Evolutionary conservation across 1,140 invertebrate genomes (phyloP), one percentile per base, ranked within the genome.

Genomic region (Ips nitidus): DNA sequence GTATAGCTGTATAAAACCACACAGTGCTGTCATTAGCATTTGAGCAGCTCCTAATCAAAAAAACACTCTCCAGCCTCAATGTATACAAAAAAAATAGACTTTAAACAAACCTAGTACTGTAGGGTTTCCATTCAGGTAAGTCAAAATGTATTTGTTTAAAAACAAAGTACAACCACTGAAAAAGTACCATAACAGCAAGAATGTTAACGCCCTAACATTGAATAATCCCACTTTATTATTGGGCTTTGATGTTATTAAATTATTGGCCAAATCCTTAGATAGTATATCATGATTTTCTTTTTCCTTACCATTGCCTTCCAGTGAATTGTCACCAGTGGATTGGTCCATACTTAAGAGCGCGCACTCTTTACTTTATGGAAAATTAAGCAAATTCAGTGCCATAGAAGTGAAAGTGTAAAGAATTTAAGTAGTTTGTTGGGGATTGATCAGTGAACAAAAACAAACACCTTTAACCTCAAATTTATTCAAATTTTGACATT

Each of bases 71-170:
- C 52, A 41, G 8, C 37, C 37, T 55, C 5, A 55, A 6, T 55
- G 37, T 7, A 36, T 37, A 38, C n/a, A 5, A n/a, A 47, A n/a
- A 47, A 5, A 47, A 41, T 55, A 55, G 72, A 62, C 66, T 41
- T 53, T 8, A 36, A 55, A 79, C 79, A 82, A 85, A 93, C 92
- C 91, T 80, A 94, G 82, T 55, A 94, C 81, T 53, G 88, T 89
- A 3, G 91, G 89, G 81, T 94, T 91, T n/a, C 90, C 91, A 77
- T 89, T 85, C 77, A 91, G 84, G 74, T 88, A 91, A 2, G 90
- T 86, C 41, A 94, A 80, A 76, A 94, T 92, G 75, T 93, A 93
- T 79, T 94, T 94, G 80, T 94, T 94, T 38, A 93, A 80, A 80
- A 94, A 94, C 47, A 94, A 81, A 3, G 92, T 94, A 76, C 87